Base-by-base conservation (phyloP, 2,113 vertebrate species). In the Pogona vitticeps region DNA sequence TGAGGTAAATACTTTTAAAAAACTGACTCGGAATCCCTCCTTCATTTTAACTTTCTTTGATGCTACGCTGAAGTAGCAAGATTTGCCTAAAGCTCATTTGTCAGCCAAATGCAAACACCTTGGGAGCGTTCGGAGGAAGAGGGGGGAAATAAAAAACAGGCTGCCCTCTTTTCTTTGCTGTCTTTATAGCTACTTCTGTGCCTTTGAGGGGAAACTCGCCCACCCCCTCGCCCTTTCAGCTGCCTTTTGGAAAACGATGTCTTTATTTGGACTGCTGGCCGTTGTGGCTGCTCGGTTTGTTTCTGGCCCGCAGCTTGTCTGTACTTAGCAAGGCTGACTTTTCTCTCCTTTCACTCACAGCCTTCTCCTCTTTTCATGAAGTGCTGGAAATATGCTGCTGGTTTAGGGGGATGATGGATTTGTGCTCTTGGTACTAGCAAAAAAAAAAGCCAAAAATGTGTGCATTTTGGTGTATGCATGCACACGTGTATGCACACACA, bases 81-180 rank as follows among this genome's bases (percentile, higher is more conserved):
- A 76, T 82, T 76, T 63, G 70, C 79, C 79, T 87, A 65, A 87
- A 87, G 78, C 58, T 75, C 85, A 75, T 87, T 73, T 82, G 85
- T 81, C 70, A 81, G n/a, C 79, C 85, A 81, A 81, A 87, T 67
- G 10, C 33, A 76, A 87, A 38, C 71, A 81, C 70, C 59, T 82
- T 52, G 59, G 12, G 59, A 73, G 36, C 10, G 77, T 52, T 80
- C 26, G 23, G 70, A 80, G 85, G 77, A 76, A 73, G 40, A 52
- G 75, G 70, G 33, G n/a, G n/a, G n/a, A n/a, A n/a, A n/a, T n/a
- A 38, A 5, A 52, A 52, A 71, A 33, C 36, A 26, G 9, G 20
- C 38, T 42, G 38, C 59, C 59, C 40, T 56, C 26, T 31, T 81
- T 36, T 59, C 58, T 52, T 80, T 72, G 36, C 59, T n/a, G 5